Conservation (phyloP, 1,140 invertebrate species). For the Tenebrio molitor region DNA sequence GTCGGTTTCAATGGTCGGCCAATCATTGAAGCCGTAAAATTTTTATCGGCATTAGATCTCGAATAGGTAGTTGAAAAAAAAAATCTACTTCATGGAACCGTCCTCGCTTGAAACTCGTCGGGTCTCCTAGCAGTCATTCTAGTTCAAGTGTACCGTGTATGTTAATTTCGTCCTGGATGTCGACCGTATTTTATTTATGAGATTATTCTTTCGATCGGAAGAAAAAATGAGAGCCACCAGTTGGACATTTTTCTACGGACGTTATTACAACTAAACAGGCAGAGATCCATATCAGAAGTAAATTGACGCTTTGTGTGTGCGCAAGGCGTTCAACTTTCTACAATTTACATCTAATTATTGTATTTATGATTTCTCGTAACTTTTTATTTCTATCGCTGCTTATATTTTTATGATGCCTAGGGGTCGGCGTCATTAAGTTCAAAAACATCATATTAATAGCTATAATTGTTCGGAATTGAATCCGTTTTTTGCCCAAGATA, state of each 20-base stretch:
- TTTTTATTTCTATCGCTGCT: conserved; percentile 14
- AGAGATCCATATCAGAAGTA: conserved; percentile 12
- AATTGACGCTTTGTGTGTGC: conserved; percentile 17
- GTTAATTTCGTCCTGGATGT: conserved; percentile 37
- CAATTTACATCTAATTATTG: conserved; percentile 36
- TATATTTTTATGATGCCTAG: conserved; percentile 7
- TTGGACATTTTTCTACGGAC: conserved; percentile 11
- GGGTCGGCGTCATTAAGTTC: no score
- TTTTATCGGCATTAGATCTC: conserved; percentile 14
- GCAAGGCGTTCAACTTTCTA: conserved; percentile 38
- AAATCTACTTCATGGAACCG: conserved; percentile 20
- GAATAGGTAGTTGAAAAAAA: conserved; percentile 5
- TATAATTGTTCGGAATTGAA: no score
- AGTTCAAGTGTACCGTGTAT: conserved; percentile 40
- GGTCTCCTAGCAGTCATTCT: conserved; percentile 30
- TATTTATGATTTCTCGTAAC: conserved; percentile 7
- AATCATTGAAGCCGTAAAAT: not conserved
- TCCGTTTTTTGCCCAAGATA: no score
- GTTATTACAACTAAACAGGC: not conserved
- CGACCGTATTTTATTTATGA: conserved; percentile 32
- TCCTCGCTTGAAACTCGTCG: conserved; percentile 31
- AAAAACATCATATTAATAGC: no score
- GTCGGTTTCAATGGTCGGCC: not conserved
- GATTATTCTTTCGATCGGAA: conserved; percentile 20
- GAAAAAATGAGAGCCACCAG: conserved; percentile 28